Evolutionary conservation across 2,888 invertebrate genomes (phyloP).

Genomic region (Cantharis nigra): DNA sequence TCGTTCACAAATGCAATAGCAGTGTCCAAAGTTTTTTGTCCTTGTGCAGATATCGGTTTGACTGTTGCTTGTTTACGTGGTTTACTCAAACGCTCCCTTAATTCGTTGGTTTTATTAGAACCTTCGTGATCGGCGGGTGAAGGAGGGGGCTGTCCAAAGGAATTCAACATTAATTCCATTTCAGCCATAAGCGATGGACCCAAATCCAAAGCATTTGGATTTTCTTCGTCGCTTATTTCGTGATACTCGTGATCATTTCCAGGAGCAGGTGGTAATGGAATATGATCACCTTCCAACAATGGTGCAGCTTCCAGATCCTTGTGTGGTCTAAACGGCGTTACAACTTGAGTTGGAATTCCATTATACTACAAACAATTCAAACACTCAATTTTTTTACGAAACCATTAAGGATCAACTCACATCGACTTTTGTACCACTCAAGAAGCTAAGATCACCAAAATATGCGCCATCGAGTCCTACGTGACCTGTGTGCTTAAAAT

Average conservation of each 20-base stretch:
- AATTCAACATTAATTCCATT: slow-evolving; percentile 86
- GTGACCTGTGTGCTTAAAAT: slow-evolving; percentile 93
- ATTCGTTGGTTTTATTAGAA: slow-evolving; percentile 72
- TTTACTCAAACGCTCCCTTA: slow-evolving; percentile 61
- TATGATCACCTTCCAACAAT: slow-evolving; percentile 56
- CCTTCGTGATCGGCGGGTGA: slow-evolving; percentile 55
- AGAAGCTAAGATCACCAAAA: slow-evolving; percentile 89
- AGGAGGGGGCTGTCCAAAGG: slow-evolving; percentile 51
- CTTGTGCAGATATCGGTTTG: slow-evolving; percentile 92
- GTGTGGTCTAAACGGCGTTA: slow-evolving; percentile 86
- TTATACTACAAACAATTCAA: slow-evolving; percentile 60
- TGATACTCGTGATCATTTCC: slow-evolving; percentile 74
- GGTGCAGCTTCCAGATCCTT: slow-evolving; percentile 78
- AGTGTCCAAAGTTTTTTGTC: slow-evolving; percentile 87
- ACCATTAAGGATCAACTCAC: slow-evolving; percentile 37
- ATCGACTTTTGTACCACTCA: slow-evolving; percentile 62
- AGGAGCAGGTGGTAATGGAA: slow-evolving; percentile 54
- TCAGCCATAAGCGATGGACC: slow-evolving; percentile 90
- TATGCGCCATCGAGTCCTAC: slow-evolving; percentile 96
- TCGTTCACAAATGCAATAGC: slow-evolving; percentile 94
- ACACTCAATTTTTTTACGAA: not conserved
- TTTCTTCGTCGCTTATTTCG: slow-evolving; percentile 81
- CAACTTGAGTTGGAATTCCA: slow-evolving; percentile 85
- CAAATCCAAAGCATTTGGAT: slow-evolving; percentile 68
- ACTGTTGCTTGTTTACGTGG: slow-evolving; percentile 62